These are phyloP conservation scores for Rhamnusium bicolor DNA, from an alignment of 2,888 invertebrate species.

Conservation along the genomic window DNA sequence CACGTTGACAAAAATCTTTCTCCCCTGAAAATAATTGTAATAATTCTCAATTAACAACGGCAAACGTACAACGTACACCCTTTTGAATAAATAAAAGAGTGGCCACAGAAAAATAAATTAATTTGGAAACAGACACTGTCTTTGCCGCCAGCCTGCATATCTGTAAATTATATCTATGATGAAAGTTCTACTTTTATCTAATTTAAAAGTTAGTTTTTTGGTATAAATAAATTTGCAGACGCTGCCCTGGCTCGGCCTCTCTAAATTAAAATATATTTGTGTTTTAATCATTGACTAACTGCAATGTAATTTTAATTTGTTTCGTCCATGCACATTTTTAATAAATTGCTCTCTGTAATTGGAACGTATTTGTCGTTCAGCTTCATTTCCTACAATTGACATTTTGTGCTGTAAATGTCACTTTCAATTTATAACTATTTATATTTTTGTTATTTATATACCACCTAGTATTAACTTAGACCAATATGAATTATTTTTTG, in stretches of 20 bases:
- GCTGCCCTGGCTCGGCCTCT: conserved; percentile 29
- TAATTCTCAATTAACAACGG: conserved; percentile 66
- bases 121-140: conserved; percentile 60
- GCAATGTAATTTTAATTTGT: conserved; percentile 30
- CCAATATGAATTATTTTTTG: too few relatives aligned
- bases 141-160: conserved; percentile 54
- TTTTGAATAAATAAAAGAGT: conserved; percentile 65
- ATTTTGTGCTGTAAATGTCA: too few relatives aligned
- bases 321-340: conserved; percentile 1
- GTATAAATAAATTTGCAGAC: conserved; percentile 48
- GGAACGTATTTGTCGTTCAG: background rate
- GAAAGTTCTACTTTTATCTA: conserved; percentile 68
- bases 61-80: conserved; percentile 56
- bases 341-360: background rate
- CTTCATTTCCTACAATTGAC: too few relatives aligned
- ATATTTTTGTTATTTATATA: too few relatives aligned
- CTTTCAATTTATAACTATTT: too few relatives aligned
- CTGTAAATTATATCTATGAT: conserved; percentile 66
- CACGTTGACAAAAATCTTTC: conserved; percentile 60
- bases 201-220: conserved; percentile 66
- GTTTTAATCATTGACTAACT: conserved; percentile 49
- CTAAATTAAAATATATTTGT: conserved; percentile 49
- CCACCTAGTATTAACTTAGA: too few relatives aligned
- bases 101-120: conserved; percentile 63
- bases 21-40: conserved; percentile 66